phyloP scores from a whole-genome alignment of 2,797 vertebrate species.

The Scarus forsteni region DNA sequence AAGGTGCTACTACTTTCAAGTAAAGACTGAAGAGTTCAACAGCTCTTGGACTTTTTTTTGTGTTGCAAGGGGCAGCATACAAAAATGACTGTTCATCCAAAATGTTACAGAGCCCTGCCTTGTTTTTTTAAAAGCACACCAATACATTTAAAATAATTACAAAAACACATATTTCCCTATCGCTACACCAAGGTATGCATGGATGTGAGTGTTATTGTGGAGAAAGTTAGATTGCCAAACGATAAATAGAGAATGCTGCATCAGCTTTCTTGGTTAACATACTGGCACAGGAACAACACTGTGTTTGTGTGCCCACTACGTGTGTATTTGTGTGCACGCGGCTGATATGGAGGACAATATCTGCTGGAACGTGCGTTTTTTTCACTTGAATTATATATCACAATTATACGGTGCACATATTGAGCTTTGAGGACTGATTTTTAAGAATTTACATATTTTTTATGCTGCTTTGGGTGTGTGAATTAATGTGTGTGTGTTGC shows the following conservation, averaged over 20 bases:
- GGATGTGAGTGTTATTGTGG: neutral
- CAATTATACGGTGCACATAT: slow-evolving; percentile 21
- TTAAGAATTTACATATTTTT: slow-evolving; percentile 28
- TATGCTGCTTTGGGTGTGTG: slow-evolving; percentile 12
- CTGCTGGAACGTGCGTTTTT: neutral
- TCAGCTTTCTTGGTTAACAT: slow-evolving; percentile 52
- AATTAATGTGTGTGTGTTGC: slow-evolving; percentile 31
- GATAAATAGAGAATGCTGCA: slow-evolving; percentile 36
- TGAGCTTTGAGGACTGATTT: slow-evolving; percentile 26
- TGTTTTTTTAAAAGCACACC: too few species aligned
- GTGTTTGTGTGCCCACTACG: neutral
- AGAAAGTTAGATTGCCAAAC: slow-evolving; percentile 23
- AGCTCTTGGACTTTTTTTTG: too few species aligned
- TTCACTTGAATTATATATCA: slow-evolving; percentile 15
- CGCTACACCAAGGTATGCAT: too few species aligned
- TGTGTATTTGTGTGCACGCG: neutral
- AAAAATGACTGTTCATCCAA: too few species aligned
- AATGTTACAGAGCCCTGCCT: too few species aligned
- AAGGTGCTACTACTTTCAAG: too few species aligned
- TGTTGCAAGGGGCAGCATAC: too few species aligned
- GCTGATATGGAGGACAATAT: slow-evolving; percentile 1
- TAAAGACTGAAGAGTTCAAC: too few species aligned
- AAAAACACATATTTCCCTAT: too few species aligned
- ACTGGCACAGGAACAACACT: slow-evolving; percentile 4
- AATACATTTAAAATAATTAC: too few species aligned